These are phyloP conservation scores for Herpetotheres cachinnans DNA, from an alignment of 2,113 vertebrate genomes.

Conservation along the genomic window DNA sequence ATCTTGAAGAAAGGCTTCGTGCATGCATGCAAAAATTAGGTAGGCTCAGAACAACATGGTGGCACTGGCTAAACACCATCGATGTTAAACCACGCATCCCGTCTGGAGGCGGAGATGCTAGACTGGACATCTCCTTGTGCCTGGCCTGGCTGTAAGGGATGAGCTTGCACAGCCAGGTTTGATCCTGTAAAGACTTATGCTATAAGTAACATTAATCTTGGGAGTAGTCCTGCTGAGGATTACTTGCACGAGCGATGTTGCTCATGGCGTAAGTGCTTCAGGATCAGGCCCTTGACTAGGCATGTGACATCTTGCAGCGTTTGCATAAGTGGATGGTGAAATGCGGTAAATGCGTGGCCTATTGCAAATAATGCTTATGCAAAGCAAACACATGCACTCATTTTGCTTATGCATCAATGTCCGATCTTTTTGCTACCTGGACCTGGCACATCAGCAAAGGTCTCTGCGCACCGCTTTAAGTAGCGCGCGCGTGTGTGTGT, in stretches of 20 bases:
- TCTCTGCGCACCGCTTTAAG: background rate
- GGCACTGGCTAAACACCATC: conserved; percentile 33
- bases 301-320: background rate
- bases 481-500: background rate
- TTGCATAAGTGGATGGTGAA: conserved; percentile 27
- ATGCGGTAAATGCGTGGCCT: background rate
- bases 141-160: background rate
- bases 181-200: conserved; percentile 7
- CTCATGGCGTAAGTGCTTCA: background rate
- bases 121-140: conserved; percentile 33
- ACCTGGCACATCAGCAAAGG: background rate
- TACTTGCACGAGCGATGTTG: background rate
- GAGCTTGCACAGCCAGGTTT: background rate
- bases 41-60: conserved; percentile 84
- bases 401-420: background rate
- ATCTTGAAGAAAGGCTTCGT: conserved; percentile 98
- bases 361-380: background rate
- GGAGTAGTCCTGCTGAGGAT: background rate
- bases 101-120: conserved; percentile 62
- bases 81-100: background rate
- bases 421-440: background rate
- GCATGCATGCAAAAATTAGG: conserved; percentile 99
- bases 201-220: background rate
- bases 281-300: background rate
- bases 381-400: background rate